Conservation (phyloP, 2,797 vertebrate species). For the Columba guinea region DNA sequence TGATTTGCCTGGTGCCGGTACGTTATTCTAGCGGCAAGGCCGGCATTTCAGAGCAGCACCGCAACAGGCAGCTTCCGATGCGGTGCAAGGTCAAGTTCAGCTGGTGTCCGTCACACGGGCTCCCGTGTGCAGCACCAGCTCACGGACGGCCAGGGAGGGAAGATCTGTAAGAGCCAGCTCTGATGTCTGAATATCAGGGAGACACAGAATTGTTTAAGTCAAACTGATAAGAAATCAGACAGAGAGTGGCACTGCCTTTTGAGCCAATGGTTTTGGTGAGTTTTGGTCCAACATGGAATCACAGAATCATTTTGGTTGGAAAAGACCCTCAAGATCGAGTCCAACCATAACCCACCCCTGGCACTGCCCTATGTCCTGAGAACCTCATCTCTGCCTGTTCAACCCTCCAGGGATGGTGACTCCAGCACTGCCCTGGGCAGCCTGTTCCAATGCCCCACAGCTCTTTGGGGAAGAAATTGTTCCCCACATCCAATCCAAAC, state of each 20-base stretch:
- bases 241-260: not conserved
- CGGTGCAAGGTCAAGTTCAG: not conserved
- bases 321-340: too few relatives aligned
- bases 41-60: not conserved
- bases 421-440: too few relatives aligned
- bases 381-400: too few relatives aligned
- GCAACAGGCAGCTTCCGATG: accelerated
- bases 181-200: not conserved
- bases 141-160: not conserved
- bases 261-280: not conserved
- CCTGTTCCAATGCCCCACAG: too few relatives aligned
- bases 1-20: not conserved
- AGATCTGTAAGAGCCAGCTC: not conserved
- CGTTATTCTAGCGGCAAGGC: not conserved
- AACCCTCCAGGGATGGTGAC: too few relatives aligned
- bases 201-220: not conserved
- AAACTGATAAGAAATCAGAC: not conserved
- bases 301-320: too few relatives aligned
- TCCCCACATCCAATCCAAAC: too few relatives aligned
- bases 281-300: too few relatives aligned
- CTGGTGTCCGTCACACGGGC: not conserved
- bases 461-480: too few relatives aligned
- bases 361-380: too few relatives aligned
- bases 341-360: too few relatives aligned
- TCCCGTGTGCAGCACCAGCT: not conserved